phyloP scores from a whole-genome alignment of 2,113 vertebrate species.

The Myotis yumanensis region DNA sequence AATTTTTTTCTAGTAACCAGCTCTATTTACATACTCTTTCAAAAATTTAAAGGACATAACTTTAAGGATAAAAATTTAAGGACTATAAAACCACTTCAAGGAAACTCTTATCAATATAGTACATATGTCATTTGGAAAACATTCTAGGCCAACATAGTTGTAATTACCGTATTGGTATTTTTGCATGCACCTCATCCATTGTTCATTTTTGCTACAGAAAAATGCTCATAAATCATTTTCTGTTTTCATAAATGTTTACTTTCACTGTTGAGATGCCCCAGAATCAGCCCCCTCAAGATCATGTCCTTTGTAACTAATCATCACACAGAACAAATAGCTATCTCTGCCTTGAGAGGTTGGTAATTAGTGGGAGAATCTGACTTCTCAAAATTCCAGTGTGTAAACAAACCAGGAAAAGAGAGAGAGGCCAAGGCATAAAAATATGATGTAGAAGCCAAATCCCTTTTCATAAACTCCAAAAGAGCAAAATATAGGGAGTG shows the following conservation, averaged over 20 bases:
- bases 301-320: not conserved
- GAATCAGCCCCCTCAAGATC: not conserved
- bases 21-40: not conserved
- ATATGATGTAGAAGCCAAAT: not conserved
- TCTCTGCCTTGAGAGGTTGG: not conserved
- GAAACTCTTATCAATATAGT: not conserved
- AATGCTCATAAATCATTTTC: not conserved
- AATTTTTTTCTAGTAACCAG: not conserved
- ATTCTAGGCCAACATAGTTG: not conserved
- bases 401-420: not conserved
- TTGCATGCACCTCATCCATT: not conserved
- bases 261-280: not conserved
- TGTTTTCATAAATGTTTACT: not conserved
- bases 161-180: not conserved
- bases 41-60: not conserved
- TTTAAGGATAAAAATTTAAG: not conserved
- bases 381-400: not conserved
- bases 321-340: not conserved
- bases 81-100: not conserved
- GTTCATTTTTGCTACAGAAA: not conserved
- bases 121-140: not conserved
- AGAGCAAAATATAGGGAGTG: not conserved
- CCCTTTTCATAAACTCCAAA: not conserved
- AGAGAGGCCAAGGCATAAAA: not conserved
- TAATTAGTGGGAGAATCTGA: not conserved